phyloP scores from a whole-genome alignment of 2,797 vertebrate species.

The Poeciliopsis infans region DNA sequence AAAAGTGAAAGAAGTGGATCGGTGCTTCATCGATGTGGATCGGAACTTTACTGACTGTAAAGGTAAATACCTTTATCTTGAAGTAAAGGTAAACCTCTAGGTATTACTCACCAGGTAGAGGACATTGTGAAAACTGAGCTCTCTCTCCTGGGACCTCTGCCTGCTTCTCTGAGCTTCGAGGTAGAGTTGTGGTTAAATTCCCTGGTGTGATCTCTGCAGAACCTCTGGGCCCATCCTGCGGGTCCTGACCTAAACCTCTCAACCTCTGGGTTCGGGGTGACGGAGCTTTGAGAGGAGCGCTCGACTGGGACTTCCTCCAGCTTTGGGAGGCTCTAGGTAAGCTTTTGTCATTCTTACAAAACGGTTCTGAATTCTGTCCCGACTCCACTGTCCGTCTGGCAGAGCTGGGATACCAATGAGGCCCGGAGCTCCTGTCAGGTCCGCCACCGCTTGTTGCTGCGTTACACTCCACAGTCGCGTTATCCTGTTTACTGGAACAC shows the following conservation, averaged over 20 bases:
- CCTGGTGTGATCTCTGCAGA: slow-evolving; percentile 18
- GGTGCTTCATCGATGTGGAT: too few species aligned
- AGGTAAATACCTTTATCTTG: too few species aligned
- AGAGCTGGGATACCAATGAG: slow-evolving; percentile 31
- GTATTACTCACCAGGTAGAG: slow-evolving; percentile 76
- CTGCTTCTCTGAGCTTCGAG: slow-evolving; percentile 56
- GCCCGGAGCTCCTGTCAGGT: slow-evolving; percentile 58
- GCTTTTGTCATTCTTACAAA: slow-evolving; percentile 30
- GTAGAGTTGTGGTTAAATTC: slow-evolving; percentile 16
- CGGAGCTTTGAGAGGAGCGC: slow-evolving; percentile 30
- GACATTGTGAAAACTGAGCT: slow-evolving; percentile 30
- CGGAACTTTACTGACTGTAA: too few species aligned
- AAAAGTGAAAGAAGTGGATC: too few species aligned
- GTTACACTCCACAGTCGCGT: slow-evolving; percentile 11
- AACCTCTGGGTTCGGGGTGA: slow-evolving; percentile 34
- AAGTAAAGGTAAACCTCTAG: background rate
- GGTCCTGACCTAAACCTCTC: slow-evolving; percentile 37
- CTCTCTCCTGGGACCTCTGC: slow-evolving; percentile 64
- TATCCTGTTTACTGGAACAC: slow-evolving; percentile 22
- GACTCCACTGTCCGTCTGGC: slow-evolving; percentile 53
- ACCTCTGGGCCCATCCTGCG: slow-evolving; percentile 26
- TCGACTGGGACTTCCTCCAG: slow-evolving; percentile 38
- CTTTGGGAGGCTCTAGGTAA: slow-evolving; percentile 41
- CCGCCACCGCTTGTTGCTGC: slow-evolving; percentile 30
- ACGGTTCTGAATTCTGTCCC: slow-evolving; percentile 32